Conservation (phyloP, 2,888 invertebrate species). For the Eulithis prunata region DNA sequence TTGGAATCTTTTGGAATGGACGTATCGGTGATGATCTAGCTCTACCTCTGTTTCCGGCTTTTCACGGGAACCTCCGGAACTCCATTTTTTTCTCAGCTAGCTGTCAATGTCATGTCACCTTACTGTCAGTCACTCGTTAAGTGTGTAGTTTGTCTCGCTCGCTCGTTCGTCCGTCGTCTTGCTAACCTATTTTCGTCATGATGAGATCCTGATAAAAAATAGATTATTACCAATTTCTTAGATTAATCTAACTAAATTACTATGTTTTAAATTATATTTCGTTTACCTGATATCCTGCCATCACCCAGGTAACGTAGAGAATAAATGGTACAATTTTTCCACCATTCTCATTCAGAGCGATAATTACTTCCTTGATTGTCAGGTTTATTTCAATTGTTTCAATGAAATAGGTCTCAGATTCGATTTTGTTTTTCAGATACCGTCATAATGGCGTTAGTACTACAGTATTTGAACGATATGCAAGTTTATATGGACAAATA, state of each 20-base stretch:
- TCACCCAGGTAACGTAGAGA: slow-evolving; percentile 15
- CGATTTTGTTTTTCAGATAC: slow-evolving; percentile 39
- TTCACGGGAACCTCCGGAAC: too few relatives aligned
- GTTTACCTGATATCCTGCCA: not conserved
- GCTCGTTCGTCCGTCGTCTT: not conserved
- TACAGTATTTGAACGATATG: slow-evolving; percentile 91
- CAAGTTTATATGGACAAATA: slow-evolving; percentile 92
- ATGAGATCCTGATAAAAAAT: slow-evolving; percentile 14
- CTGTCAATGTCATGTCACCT: too few relatives aligned
- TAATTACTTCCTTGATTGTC: slow-evolving; percentile 38
- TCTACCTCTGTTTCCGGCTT: too few relatives aligned
- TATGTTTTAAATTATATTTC: slow-evolving; percentile 7
- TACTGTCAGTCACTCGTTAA: too few relatives aligned
- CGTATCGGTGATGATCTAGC: too few relatives aligned
- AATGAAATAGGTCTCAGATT: slow-evolving; percentile 33
- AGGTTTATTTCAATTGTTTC: slow-evolving; percentile 48
- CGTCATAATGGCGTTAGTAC: slow-evolving; percentile 90
- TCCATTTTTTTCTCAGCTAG: too few relatives aligned
- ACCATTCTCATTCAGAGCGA: too few relatives aligned
- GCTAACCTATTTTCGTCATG: slow-evolving; percentile 26
- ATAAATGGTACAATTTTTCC: slow-evolving; percentile 1
- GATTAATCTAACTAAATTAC: slow-evolving; percentile 9
- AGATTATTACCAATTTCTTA: slow-evolving; percentile 7
- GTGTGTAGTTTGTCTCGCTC: not conserved
- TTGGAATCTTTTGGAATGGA: too few relatives aligned